A percentile compares a stretch with the other conserved stretches of the same genome.
phyloP scores from a whole-genome alignment of 2,888 invertebrate species.

The Chorisops tibialis region DNA sequence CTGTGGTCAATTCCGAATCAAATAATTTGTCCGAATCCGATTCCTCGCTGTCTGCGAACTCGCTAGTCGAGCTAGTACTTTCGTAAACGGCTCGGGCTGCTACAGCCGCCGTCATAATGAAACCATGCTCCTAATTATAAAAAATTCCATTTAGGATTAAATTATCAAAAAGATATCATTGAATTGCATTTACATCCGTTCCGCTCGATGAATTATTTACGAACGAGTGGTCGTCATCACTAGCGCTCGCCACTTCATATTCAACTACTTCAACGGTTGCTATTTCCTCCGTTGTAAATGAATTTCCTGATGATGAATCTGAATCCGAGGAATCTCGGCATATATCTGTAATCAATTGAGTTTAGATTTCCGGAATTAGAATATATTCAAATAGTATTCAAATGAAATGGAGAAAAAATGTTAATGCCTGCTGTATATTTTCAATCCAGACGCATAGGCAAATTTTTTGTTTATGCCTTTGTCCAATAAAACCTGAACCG shows the following conservation, averaged over 20 bases:
- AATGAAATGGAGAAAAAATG: no score
- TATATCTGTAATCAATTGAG: conserved; percentile 34
- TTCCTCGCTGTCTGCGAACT: conserved; percentile 40
- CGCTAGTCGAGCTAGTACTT: conserved; percentile 34
- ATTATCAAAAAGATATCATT: conserved; percentile 1
- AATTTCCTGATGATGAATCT: conserved; percentile 39
- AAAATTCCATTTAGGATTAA: conserved; percentile 24
- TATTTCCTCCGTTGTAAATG: conserved; percentile 35
- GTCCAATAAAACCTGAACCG: no score
- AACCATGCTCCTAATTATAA: conserved; percentile 35
- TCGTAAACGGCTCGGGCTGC: conserved; percentile 17
- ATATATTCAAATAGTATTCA: no score
- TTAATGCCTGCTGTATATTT: no score
- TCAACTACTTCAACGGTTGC: conserved; percentile 46
- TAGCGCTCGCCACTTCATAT: conserved; percentile 57
- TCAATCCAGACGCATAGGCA: no score
- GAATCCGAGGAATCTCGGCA: conserved; percentile 56
- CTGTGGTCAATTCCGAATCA: conserved; percentile 56
- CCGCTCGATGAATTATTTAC: conserved; percentile 55
- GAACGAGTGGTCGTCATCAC: conserved; percentile 52
- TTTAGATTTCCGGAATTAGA: no score
- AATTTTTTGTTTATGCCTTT: no score
- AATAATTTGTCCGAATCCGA: conserved; percentile 38
- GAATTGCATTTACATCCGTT: conserved; percentile 52
- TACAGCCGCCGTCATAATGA: conserved; percentile 33